These are phyloP conservation scores for Penaeus indicus DNA, from an alignment of 1,140 invertebrate species.

Conservation along the genomic window DNA sequence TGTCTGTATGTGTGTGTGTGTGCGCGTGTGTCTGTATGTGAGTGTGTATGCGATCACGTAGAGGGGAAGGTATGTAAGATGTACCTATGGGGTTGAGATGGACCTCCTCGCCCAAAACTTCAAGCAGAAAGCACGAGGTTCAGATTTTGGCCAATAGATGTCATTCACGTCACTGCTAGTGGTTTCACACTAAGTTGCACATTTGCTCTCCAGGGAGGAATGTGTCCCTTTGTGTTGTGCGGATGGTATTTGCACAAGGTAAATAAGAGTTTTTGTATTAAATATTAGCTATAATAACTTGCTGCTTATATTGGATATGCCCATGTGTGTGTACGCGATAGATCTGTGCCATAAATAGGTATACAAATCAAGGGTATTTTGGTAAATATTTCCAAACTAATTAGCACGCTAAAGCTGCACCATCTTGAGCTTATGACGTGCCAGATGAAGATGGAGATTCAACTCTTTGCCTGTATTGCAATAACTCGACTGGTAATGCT, in stretches of 20 bases:
- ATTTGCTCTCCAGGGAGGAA: neutral
- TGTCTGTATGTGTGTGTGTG: no score
- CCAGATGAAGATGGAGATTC: slow-evolving; percentile 20
- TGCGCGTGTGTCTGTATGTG: no score
- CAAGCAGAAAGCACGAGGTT: neutral
- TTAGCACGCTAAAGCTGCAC: neutral
- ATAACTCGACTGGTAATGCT: neutral
- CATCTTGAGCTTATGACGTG: neutral
- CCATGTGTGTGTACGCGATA: no score
- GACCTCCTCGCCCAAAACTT: neutral
- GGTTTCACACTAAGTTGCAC: neutral
- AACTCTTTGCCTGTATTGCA: slow-evolving; percentile 23
- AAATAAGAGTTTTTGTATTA: no score
- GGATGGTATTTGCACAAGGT: no score
- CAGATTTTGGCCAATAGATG: neutral
- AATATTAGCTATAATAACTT: neutral
- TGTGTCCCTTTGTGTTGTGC: no score
- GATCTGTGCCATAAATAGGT: no score
- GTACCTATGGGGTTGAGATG: neutral
- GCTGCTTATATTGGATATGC: neutral
- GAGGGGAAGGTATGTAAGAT: neutral
- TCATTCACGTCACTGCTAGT: neutral
- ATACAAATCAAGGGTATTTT: no score
- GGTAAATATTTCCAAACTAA: no score
- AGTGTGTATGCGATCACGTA: no score